A percentile compares a stretch with the other conserved stretches of the same genome.
Evolutionary conservation across 1,140 invertebrate species (phyloP).

Genomic region (Heliconius himera): DNA sequence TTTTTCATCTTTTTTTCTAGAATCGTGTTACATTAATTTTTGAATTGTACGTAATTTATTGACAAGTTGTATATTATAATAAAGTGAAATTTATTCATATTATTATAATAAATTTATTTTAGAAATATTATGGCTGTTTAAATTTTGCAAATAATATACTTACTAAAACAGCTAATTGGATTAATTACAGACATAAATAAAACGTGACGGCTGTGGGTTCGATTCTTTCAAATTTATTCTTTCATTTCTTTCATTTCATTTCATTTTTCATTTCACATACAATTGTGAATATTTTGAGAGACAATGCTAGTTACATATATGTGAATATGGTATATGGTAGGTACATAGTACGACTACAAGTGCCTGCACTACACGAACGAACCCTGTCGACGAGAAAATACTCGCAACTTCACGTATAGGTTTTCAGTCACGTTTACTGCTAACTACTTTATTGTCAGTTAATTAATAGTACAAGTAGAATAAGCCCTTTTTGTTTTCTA

Average conservation of each 20-base stretch:
- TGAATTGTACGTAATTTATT: neutral
- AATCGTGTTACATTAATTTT: neutral
- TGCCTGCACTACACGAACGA: neutral
- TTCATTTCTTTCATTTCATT: too few relatives aligned
- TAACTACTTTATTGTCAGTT: constrained; percentile 7
- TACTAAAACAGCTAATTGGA: too few relatives aligned
- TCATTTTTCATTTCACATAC: too few relatives aligned
- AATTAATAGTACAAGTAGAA: neutral
- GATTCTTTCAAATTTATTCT: too few relatives aligned
- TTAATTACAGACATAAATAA: too few relatives aligned
- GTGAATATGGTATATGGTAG: neutral
- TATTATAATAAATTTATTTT: too few relatives aligned
- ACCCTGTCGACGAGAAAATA: neutral
- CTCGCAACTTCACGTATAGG: constrained; percentile 11
- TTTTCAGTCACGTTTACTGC: constrained; percentile 10
- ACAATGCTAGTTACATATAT: neutral
- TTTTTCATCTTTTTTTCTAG: too few relatives aligned
- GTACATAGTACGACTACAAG: neutral
- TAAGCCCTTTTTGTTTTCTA: neutral
- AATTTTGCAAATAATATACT: too few relatives aligned
- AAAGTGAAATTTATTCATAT: too few relatives aligned
- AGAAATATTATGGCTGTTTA: too few relatives aligned
- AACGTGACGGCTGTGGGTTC: too few relatives aligned
- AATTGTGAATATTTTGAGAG: constrained; percentile 5
- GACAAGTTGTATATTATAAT: too few relatives aligned